Evolutionary conservation across 2,797 vertebrate genomes (phyloP).

Genomic region (Pyrrhura leucotis): DNA sequence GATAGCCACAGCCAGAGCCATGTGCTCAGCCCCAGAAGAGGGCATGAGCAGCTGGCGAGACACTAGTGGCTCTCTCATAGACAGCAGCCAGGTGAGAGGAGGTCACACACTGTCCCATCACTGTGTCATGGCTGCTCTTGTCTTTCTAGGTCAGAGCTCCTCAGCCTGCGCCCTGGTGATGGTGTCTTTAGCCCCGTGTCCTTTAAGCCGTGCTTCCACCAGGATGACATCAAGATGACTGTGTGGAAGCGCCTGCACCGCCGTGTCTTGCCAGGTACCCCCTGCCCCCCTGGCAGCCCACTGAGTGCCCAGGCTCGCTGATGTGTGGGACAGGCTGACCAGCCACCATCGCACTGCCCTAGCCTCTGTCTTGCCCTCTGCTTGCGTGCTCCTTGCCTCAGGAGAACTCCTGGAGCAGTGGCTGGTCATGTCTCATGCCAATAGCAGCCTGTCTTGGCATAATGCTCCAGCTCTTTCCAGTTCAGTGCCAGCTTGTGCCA

Average conservation of each 20-base stretch:
- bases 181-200: conserved; percentile 79
- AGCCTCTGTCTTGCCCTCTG: background rate
- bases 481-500: background rate
- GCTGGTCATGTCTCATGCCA: accelerated
- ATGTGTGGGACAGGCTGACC: background rate
- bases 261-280: conserved; percentile 81
- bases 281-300: accelerated
- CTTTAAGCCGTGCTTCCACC: conserved; percentile 86
- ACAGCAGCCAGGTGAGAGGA: background rate
- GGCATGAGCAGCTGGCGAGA: background rate
- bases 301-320: too few relatives aligned
- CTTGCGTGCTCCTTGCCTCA: background rate
- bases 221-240: conserved; percentile 84
- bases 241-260: conserved; percentile 87
- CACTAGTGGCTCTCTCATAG: background rate
- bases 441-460: background rate
- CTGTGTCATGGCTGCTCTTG: background rate
- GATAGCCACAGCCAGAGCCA: background rate
- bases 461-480: background rate
- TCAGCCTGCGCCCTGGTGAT: conserved; percentile 73
- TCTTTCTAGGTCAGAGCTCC: conserved; percentile 68
- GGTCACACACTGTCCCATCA: too few relatives aligned
- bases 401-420: background rate
- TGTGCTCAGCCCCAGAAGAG: background rate
- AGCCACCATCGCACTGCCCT: accelerated